Evolutionary conservation across 2,797 vertebrate genomes (phyloP).

Genomic region (Anisognathus igniventris): DNA sequence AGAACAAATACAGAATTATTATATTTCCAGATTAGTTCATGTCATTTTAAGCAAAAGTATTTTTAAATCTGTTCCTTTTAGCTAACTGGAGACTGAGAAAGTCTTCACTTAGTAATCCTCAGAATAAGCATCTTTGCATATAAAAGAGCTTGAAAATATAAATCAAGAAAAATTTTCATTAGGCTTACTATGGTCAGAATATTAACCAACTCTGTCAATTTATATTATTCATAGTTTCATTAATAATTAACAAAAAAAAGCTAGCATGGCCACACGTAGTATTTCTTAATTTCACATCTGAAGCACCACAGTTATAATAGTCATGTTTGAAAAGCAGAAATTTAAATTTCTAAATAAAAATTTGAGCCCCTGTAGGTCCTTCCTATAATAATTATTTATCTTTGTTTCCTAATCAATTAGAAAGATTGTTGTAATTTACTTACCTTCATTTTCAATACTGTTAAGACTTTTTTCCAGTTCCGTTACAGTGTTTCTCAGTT

Average conservation of each 20-base stretch:
- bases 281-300: not conserved
- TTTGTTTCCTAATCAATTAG: not conserved
- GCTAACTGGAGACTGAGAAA: not conserved
- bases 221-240: not conserved
- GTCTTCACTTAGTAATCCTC: not conserved
- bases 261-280: not conserved
- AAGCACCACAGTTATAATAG: not conserved
- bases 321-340: not conserved
- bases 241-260: not conserved
- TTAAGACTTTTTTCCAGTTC: constrained; percentile 81
- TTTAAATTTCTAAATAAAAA: not conserved
- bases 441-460: constrained; percentile 81
- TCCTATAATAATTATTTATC: not conserved
- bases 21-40: not conserved
- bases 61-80: not conserved
- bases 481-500: constrained; percentile 76
- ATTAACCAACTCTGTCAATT: not conserved
- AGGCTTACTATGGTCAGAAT: not conserved
- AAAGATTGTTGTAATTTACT: not conserved
- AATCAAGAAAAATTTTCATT: not conserved
- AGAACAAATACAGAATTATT: not conserved
- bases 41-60: not conserved
- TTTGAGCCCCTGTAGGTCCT: not conserved
- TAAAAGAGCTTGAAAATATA: not conserved
- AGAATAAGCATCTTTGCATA: not conserved